Base-by-base conservation (phyloP, 1,140 invertebrate species). In the Brachionus asplanchnoidis region DNA sequence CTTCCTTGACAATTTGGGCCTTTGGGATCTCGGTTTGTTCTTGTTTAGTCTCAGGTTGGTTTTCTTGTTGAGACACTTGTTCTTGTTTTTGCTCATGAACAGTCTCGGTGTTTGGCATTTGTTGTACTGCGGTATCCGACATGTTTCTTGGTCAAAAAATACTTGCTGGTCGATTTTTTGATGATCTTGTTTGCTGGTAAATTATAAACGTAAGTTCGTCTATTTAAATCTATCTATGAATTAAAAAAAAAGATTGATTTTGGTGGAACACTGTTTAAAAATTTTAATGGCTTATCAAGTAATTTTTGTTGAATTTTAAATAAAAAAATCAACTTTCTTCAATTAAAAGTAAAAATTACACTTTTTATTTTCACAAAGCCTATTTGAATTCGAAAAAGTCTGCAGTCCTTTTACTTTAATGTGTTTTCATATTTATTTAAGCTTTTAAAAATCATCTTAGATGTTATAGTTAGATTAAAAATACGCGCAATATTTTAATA, bases 91-190 rank as follows among this genome's bases (percentile, higher is more conserved):
- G 68, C 26, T 68, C 66, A 2, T 73, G 36, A 42, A 40, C 32
- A 42, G 11, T 73, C 14, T 60, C 53, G 17, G 53, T 17, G 20
- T 60, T 60, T 1, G n/a, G 2, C 2, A 60, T 60, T 23, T 60
- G 53, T 20, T 60, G 53, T 23, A 60, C 53, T 60, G 53, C 53
- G 9, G 73, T 50, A 50, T 77, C 42, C 44, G 73, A 77, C 73
- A 77, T 77, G 20, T 46, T 77, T 77, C 8, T 23, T 23, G 14
- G 20, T 77, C 73, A 77, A 77, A 77, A 73, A 73, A 73, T 73
- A n/a, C 36, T 17, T 42, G 32, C 42, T 73, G 68, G n/a, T 73
- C 68, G 36, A 73, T 73, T 73, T 73, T 73, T 73, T 73, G 68
- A 73, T 73, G 66, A 36, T 70, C 3, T 70, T 26, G 9, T 66